phyloP scores from a whole-genome alignment of 1,140 invertebrate species.

The Camponotus vicinus region DNA sequence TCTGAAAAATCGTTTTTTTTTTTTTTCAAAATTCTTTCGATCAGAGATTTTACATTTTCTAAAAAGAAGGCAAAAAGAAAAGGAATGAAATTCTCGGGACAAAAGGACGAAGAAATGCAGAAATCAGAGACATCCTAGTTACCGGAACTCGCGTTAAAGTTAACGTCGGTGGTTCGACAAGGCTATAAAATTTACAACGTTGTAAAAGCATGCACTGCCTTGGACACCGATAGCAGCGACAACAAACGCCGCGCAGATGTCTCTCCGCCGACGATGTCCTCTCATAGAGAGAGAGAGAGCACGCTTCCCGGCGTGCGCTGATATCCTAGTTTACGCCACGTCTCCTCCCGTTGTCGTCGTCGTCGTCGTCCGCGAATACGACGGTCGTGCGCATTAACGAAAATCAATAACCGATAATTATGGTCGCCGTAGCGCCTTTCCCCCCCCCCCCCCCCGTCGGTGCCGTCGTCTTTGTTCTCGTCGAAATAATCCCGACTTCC shows the following conservation, averaged over 20 bases:
- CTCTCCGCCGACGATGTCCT: slow-evolving; percentile 29
- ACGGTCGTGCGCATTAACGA: slow-evolving; percentile 61
- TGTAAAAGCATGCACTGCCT: slow-evolving; percentile 18
- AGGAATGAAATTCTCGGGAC: slow-evolving; percentile 31
- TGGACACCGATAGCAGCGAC: neutral
- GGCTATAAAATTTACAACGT: slow-evolving; percentile 39
- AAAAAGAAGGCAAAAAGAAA: neutral
- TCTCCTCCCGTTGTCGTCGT: neutral
- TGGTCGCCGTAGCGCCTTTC: slow-evolving; percentile 35
- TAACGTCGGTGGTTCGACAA: neutral
- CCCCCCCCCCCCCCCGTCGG: neutral
- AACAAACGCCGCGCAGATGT: too few relatives aligned
- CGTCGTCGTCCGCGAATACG: slow-evolving; percentile 30
- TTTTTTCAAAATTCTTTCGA: neutral
- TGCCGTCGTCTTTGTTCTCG: slow-evolving; percentile 33
- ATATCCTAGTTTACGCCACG: slow-evolving; percentile 59
- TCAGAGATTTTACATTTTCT: neutral
- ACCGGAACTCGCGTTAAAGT: slow-evolving; percentile 15
- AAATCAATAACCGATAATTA: slow-evolving; percentile 64
- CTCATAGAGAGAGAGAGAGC: neutral
- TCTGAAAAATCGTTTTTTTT: too few relatives aligned
- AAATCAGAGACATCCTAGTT: slow-evolving; percentile 7
- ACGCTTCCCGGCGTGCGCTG: slow-evolving; percentile 24
- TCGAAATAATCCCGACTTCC: slow-evolving; percentile 24
- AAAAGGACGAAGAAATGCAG: neutral